Evolutionary conservation across 2,888 invertebrate genomes (phyloP).

Genomic region (Synergus itoensis): DNA sequence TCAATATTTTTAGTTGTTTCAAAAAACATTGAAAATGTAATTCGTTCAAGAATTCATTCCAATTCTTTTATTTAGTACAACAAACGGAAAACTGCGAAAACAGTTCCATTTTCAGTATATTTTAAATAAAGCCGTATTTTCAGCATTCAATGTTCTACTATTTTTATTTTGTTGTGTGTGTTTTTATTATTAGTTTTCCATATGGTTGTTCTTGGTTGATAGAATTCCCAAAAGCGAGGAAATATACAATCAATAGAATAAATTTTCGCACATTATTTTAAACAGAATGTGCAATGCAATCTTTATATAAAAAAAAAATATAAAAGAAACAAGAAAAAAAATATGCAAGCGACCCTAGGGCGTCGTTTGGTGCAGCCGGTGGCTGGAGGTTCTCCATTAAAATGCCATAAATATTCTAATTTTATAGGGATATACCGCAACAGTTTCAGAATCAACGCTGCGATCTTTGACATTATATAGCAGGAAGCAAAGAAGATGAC

Average conservation of each 20-base stretch:
- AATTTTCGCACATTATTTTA: not conserved
- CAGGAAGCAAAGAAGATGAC: not conserved
- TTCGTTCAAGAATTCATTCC: not conserved
- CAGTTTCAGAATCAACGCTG: conserved; percentile 33
- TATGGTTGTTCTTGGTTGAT: too few relatives aligned
- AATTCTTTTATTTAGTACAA: not conserved
- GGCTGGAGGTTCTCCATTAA: conserved; percentile 51
- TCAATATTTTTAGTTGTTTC: too few relatives aligned
- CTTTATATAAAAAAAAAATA: conserved; percentile 38
- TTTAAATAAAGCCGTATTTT: too few relatives aligned
- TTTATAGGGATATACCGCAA: conserved; percentile 45
- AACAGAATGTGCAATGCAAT: conserved; percentile 7
- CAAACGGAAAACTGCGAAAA: not conserved
- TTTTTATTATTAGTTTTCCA: too few relatives aligned
- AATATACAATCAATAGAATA: not conserved
- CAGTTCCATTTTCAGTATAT: too few relatives aligned
- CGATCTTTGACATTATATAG: conserved; percentile 12
- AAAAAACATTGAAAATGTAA: too few relatives aligned
- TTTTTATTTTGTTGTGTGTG: too few relatives aligned
- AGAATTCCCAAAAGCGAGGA: too few relatives aligned
- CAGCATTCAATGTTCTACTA: too few relatives aligned
- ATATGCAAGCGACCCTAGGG: conserved; percentile 49
- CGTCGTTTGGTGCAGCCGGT: conserved; percentile 50
- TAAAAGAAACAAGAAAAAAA: not conserved
- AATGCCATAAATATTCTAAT: conserved; percentile 54